Conservation (phyloP, 2,113 vertebrate genomes). For the Platichthys flesus region DNA sequence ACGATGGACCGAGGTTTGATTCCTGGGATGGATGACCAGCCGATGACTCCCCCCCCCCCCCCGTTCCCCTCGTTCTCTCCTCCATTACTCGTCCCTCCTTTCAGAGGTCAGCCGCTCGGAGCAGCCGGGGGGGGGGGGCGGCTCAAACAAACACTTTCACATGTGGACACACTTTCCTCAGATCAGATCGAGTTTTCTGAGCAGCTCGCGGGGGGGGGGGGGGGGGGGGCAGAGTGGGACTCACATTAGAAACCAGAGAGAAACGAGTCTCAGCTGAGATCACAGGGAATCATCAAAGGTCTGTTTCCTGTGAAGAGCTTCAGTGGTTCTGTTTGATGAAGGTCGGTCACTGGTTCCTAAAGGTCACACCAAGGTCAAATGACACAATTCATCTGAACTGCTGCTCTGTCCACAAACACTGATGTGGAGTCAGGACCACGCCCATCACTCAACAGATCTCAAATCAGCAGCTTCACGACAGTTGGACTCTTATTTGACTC, state of each 20-base stretch:
- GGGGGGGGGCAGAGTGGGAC: neutral
- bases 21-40: slow-evolving; percentile 27
- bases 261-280: slow-evolving; percentile 8
- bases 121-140: neutral
- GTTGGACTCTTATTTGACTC: no score
- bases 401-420: no score
- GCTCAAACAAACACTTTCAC: slow-evolving; percentile 16
- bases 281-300: neutral
- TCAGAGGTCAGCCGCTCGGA: slow-evolving; percentile 11
- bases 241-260: neutral
- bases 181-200: slow-evolving; percentile 50
- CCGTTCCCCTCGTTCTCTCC: neutral
- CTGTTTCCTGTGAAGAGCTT: neutral
- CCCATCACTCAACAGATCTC: no score
- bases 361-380: neutral
- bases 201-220: slow-evolving; percentile 30
- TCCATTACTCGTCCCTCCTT: neutral
- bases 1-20: no score
- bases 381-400: neutral
- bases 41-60: slow-evolving; percentile 2
- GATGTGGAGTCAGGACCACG: no score
- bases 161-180: neutral
- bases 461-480: no score
- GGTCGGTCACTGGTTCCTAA: no score
- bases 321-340: neutral